Evolutionary conservation across 2,888 invertebrate species (phyloP).

Genomic region (Nymphalis urticae): DNA sequence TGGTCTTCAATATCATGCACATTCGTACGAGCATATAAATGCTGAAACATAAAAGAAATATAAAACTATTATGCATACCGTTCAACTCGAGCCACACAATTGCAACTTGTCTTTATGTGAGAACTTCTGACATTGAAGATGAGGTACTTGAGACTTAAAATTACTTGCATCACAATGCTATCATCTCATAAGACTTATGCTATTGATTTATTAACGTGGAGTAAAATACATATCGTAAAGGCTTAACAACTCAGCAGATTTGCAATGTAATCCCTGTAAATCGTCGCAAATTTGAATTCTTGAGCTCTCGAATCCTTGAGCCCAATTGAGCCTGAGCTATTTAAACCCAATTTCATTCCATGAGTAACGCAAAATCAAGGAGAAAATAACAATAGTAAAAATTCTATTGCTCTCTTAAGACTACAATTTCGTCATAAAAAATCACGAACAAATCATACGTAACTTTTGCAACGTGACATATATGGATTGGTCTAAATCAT

Average conservation of each 20-base stretch:
- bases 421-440: not conserved
- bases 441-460: too few species aligned
- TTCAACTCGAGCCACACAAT: constrained; percentile 59
- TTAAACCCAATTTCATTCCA: too few species aligned
- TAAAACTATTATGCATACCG: constrained; percentile 73
- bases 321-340: too few species aligned
- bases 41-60: constrained; percentile 59
- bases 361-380: too few species aligned
- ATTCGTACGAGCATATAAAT: constrained; percentile 45
- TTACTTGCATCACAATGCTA: constrained; percentile 3
- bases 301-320: not conserved
- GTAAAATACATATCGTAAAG: too few species aligned
- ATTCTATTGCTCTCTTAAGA: too few species aligned
- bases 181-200: constrained; percentile 11
- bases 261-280: too few species aligned
- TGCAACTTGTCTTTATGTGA: constrained; percentile 59
- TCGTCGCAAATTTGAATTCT: too few species aligned
- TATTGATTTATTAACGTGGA: not conserved
- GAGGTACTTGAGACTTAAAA: constrained; percentile 9
- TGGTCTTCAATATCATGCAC: constrained; percentile 55
- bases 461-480: constrained; percentile 19
- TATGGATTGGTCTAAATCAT: constrained; percentile 24
- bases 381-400: too few species aligned
- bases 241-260: too few species aligned
- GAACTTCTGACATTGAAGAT: constrained; percentile 46